Percentiles rank a stretch among this genome's conserved stretches.
These are phyloP conservation scores for Heteromormyrus szaboi DNA, from an alignment of 2,797 vertebrate species.

Conservation along the genomic window DNA sequence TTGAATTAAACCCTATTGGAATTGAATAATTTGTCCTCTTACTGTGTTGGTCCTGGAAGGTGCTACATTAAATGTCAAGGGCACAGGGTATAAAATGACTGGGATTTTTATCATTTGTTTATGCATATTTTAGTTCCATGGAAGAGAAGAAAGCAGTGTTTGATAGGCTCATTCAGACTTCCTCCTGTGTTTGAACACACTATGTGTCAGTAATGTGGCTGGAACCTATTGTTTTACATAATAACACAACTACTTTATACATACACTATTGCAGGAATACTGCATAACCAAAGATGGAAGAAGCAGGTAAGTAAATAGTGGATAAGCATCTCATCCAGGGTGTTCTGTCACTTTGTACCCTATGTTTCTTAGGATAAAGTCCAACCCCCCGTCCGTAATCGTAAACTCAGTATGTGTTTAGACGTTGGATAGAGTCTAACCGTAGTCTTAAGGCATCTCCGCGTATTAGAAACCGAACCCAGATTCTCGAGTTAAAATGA, in stretches of 20 bases:
- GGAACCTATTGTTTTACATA: background rate
- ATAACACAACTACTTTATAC: background rate
- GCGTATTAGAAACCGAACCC: background rate
- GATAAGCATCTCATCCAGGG: background rate
- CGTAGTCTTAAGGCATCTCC: background rate
- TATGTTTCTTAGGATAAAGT: background rate
- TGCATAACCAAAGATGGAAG: background rate
- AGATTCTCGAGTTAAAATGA: background rate
- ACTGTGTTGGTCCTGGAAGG: background rate
- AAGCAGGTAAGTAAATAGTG: background rate
- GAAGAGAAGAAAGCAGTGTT: background rate
- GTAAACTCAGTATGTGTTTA: background rate
- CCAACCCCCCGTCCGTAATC: background rate
- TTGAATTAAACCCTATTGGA: slow-evolving; percentile 69
- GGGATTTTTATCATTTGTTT: background rate
- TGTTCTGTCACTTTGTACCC: background rate
- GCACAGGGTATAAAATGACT: background rate
- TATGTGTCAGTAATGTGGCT: background rate
- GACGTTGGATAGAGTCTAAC: background rate
- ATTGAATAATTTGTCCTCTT: slow-evolving; percentile 23
- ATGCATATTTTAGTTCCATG: background rate
- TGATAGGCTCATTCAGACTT: background rate
- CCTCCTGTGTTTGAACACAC: background rate
- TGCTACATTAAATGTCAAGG: background rate
- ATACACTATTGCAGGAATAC: background rate